phyloP scores from a whole-genome alignment of 2,888 invertebrate species.

The Hipparchia semele region DNA sequence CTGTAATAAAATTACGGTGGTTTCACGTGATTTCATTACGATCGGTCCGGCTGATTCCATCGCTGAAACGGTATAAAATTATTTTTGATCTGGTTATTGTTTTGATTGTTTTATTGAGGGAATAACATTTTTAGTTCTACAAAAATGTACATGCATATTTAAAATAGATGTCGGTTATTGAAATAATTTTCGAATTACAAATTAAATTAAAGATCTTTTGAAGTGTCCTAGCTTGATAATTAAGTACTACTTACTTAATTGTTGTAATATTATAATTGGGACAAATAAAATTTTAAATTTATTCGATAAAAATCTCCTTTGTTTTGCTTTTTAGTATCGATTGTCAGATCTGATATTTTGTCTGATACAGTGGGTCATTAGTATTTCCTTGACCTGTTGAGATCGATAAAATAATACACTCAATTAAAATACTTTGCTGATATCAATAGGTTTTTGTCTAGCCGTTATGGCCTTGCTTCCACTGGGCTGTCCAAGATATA shows the following conservation, averaged over 20 bases:
- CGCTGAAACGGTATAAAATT: slow-evolving; percentile 20
- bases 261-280: too few relatives aligned
- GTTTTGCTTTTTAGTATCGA: background rate
- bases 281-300: too few relatives aligned
- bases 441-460: too few relatives aligned
- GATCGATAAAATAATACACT: background rate
- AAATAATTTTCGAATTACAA: too few relatives aligned
- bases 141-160: background rate
- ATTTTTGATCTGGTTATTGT: slow-evolving; percentile 12
- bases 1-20: slow-evolving; percentile 32
- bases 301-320: too few relatives aligned
- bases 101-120: slow-evolving; percentile 12
- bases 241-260: too few relatives aligned
- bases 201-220: too few relatives aligned
- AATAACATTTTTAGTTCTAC: background rate
- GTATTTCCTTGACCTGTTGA: background rate
- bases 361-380: background rate
- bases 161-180: background rate
- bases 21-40: slow-evolving; percentile 29
- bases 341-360: background rate
- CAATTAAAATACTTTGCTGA: background rate
- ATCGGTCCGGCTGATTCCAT: slow-evolving; percentile 27
- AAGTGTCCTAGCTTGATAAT: too few relatives aligned
- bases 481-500: too few relatives aligned
- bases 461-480: too few relatives aligned